Base-by-base conservation (phyloP, 37 sponge, comb jelly and placozoan species). In the Chondrilla cf. caribensis region DNA sequence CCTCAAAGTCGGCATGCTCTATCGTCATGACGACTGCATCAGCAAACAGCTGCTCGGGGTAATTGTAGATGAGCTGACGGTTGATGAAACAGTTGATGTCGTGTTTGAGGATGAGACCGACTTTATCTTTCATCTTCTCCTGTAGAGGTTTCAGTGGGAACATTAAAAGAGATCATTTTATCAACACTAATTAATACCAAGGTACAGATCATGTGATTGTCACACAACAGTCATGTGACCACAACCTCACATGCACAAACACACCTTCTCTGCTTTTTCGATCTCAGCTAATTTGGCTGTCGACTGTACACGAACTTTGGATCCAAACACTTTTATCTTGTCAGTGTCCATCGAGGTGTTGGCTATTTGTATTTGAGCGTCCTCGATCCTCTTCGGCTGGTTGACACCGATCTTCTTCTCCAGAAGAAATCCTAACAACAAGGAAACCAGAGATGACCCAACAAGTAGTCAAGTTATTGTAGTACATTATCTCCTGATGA, bases 1-100 rank as follows among this genome's bases (percentile, higher is more conserved):
- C 99, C 40, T 98, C 99, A 90, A 98, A 98, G 87, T 98, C 99
- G 71, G 99, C 99, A 82, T 98, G 99, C 82, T 98, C 99, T 38
- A 98, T 98, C 40, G 99, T 96, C 96, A 95, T 98, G 58, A 95
- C 88, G 0, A 92, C 94, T 21, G 90, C 92, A 88, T 98, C 99
- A 42, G 96, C 92, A 84, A 98, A 98, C 91, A 98, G 89, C 92
- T 98, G 99, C 81, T 98, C 99, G 96, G 99, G 99, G 77, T 98
- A 98, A 77, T 98, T 95, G 82, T 98, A 98, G 81, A 98, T 98
- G 62, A 98, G 87, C 85, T 98, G 99, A 79, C 95, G 89, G 85
- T 98, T 98, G 62, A 98, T 95, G 84, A 98, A 98, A 54, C 91
- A 91, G 66, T 91, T 93, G 83, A 93, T 91, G 81, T 98, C 84